Evolutionary conservation across 1,140 invertebrate genomes (phyloP).

Genomic region (Meloidogyne chitwoodi): DNA sequence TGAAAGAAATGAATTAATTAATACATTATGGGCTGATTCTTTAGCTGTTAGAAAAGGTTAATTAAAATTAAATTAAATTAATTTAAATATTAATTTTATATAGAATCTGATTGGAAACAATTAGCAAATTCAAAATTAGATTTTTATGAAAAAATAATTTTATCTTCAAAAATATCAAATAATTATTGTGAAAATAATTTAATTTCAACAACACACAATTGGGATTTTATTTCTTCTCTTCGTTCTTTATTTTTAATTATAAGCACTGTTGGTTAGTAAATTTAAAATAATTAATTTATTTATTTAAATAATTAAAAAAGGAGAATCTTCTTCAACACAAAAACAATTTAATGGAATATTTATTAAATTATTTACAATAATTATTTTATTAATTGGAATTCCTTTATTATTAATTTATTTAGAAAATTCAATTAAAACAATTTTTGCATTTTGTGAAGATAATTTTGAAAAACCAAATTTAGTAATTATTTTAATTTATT

Average conservation of each 20-base stretch:
- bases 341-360: neutral
- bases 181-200: neutral
- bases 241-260: neutral
- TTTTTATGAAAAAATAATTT: conserved; percentile 10
- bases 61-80: neutral
- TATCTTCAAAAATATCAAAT: neutral
- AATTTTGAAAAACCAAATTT: conserved; percentile 3
- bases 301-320: neutral
- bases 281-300: neutral
- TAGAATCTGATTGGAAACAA: conserved; percentile 18
- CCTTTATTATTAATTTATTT: conserved; percentile 13
- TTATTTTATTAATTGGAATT: conserved; percentile 9
- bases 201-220: neutral
- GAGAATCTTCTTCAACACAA: neutral
- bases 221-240: neutral
- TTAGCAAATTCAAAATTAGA: conserved; percentile 17
- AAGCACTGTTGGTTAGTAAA: conserved; percentile 9
- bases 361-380: neutral
- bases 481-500: neutral
- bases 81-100: neutral
- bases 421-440: conserved; percentile 11
- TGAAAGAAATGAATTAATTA: conserved; percentile 13
- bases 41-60: conserved; percentile 9
- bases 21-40: conserved; percentile 7
- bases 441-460: conserved; percentile 1